These are phyloP conservation scores for Tipula helvola DNA, from an alignment of 2,888 invertebrate genomes.

Conservation along the genomic window DNA sequence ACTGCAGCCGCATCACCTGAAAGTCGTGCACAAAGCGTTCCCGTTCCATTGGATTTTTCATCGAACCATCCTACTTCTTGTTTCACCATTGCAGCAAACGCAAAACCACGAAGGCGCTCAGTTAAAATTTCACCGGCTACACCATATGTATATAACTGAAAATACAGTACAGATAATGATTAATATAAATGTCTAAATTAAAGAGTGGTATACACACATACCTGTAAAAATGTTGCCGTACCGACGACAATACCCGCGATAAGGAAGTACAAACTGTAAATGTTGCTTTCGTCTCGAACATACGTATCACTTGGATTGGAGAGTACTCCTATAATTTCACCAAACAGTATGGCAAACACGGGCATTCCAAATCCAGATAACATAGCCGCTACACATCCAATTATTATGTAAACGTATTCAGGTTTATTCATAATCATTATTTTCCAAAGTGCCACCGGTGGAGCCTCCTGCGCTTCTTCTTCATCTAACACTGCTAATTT, in stretches of 20 bases:
- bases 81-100: too few relatives aligned
- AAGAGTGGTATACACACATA: slow-evolving; percentile 24
- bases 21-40: too few relatives aligned
- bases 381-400: slow-evolving; percentile 44
- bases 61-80: too few relatives aligned
- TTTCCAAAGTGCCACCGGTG: slow-evolving; percentile 33
- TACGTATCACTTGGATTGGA: slow-evolving; percentile 37
- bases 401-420: slow-evolving; percentile 48
- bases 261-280: slow-evolving; percentile 52
- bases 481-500: slow-evolving; percentile 16
- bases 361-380: slow-evolving; percentile 54
- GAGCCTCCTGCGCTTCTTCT: slow-evolving; percentile 9
- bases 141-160: slow-evolving; percentile 24
- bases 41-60: too few relatives aligned
- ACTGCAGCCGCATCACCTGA: too few relatives aligned
- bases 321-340: slow-evolving; percentile 54
- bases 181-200: too few relatives aligned
- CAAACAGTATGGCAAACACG: slow-evolving; percentile 55
- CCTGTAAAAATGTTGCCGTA: slow-evolving; percentile 52
- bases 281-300: slow-evolving; percentile 44
- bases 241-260: slow-evolving; percentile 53
- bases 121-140: too few relatives aligned
- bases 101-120: too few relatives aligned
- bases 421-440: slow-evolving; percentile 45
- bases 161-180: slow-evolving; percentile 17